A percentile compares a stretch with the other conserved stretches of the same genome.
Conservation (phyloP, 2,888 invertebrate species). For the Tuta absoluta region DNA sequence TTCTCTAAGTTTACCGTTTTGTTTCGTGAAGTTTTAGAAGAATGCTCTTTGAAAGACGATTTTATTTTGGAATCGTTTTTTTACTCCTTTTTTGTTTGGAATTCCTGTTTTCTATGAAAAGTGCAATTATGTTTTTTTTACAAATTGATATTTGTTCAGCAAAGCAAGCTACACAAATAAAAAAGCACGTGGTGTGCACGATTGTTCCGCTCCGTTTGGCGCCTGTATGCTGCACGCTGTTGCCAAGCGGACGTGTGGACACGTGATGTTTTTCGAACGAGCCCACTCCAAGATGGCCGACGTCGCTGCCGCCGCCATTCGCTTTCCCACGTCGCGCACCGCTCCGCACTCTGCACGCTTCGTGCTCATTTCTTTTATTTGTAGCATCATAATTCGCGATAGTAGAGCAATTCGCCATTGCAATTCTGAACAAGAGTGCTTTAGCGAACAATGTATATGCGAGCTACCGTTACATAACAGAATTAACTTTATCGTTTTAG, state of each 20-base stretch:
- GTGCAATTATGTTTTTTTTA: too few relatives aligned
- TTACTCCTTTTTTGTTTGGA: background rate
- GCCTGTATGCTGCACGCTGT: constrained; percentile 66
- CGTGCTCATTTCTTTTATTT: constrained; percentile 69
- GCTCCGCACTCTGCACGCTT: constrained; percentile 61
- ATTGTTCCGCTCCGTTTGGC: constrained; percentile 75
- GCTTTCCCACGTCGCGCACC: constrained; percentile 77
- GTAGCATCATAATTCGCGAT: constrained; percentile 42
- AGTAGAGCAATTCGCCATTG: constrained; percentile 51
- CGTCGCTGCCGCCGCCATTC: constrained; percentile 65
- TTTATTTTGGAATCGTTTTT: background rate
- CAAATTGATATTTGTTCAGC: constrained; percentile 1
- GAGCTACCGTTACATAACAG: constrained; percentile 30
- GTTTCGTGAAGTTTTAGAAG: constrained; percentile 19
- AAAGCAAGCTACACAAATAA: constrained; percentile 64
- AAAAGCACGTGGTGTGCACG: constrained; percentile 73
- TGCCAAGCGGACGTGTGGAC: constrained; percentile 74
- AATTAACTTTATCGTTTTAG: background rate
- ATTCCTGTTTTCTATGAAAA: background rate
- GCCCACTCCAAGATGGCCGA: constrained; percentile 74
- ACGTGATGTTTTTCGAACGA: constrained; percentile 71
- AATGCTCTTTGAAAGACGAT: background rate
- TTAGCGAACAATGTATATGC: constrained; percentile 33
- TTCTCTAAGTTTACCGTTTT: constrained; percentile 29
- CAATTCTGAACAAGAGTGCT: constrained; percentile 42